phyloP scores from a whole-genome alignment of 2,888 invertebrate genomes.

The Pinctada fucata region DNA sequence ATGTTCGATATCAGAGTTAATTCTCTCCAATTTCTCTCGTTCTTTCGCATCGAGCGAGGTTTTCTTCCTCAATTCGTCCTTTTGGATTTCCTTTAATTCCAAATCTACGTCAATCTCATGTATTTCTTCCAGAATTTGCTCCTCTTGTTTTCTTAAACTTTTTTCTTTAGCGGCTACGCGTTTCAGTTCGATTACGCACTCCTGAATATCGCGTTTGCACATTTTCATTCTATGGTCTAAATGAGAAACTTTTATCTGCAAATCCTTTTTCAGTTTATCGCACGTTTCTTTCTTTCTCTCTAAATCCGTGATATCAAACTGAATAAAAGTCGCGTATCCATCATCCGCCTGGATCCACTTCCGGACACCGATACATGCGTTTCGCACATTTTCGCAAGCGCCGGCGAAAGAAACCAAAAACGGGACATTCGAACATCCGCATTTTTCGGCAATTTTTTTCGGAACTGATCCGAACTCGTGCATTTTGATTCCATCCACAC shows the following conservation, averaged over 20 bases:
- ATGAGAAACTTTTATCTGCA: conserved; percentile 57
- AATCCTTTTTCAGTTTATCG: conserved; percentile 49
- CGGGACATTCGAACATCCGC: conserved; percentile 62
- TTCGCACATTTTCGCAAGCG: conserved; percentile 65
- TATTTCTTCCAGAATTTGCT: conserved; percentile 52
- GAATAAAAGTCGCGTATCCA: conserved; percentile 63
- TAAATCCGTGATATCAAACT: conserved; percentile 61
- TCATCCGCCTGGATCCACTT: conserved; percentile 69
- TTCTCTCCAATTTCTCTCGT: conserved; percentile 40
- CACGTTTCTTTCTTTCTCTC: conserved; percentile 56
- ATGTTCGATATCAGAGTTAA: conserved; percentile 52
- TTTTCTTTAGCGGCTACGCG: conserved; percentile 56
- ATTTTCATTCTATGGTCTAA: conserved; percentile 62
- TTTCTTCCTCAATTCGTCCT: conserved; percentile 45
- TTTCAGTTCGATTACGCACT: conserved; percentile 57
- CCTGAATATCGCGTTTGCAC: conserved; percentile 51
- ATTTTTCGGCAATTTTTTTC: conserved; percentile 59
- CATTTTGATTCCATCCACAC: conserved; percentile 55
- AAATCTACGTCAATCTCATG: conserved; percentile 63
- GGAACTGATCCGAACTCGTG: conserved; percentile 63
- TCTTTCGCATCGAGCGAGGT: conserved; percentile 43
- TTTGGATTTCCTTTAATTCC: conserved; percentile 62
- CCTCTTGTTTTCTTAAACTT: conserved; percentile 54
- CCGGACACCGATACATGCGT: conserved; percentile 58
- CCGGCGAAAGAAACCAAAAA: conserved; percentile 66